A percentile compares a stretch with the other conserved stretches of the same genome.
Conservation (phyloP, 2,797 vertebrate genomes). For the Pachyuromys duprasi region DNA sequence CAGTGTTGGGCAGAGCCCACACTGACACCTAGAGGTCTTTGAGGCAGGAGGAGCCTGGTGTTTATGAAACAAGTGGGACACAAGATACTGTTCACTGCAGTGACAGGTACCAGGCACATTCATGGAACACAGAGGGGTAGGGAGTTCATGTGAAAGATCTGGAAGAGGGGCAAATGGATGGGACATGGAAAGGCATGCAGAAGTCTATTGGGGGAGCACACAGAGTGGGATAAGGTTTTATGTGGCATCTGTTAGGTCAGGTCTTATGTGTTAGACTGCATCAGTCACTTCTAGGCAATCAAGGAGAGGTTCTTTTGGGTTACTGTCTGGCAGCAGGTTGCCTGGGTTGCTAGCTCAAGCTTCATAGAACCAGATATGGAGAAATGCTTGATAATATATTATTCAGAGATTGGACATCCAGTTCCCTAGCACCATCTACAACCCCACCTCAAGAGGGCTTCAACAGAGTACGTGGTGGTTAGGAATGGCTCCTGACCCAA, state of each 20-base stretch:
- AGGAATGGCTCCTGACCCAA: background rate
- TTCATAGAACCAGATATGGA: background rate
- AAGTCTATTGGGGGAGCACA: background rate
- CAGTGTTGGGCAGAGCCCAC: background rate
- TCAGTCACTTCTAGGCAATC: background rate
- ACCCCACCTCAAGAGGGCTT: background rate
- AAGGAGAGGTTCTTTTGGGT: background rate
- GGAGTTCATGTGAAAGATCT: background rate
- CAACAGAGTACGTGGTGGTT: background rate
- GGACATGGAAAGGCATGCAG: background rate
- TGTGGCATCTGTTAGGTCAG: no score
- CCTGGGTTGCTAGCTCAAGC: background rate
- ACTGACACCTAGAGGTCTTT: background rate
- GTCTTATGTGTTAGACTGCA: background rate
- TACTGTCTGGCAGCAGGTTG: background rate
- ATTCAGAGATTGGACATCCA: rapidly evolving
- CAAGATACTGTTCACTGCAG: background rate
- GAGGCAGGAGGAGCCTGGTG: no score
- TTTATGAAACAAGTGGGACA: background rate
- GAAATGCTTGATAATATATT: background rate
- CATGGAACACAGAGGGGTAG: background rate
- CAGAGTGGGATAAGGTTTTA: background rate
- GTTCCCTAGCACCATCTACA: background rate
- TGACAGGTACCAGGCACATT: background rate
- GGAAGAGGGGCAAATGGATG: background rate